Evolutionary conservation across 2,113 vertebrate genomes (phyloP).

Genomic region (Sylvicapra grimmia): DNA sequence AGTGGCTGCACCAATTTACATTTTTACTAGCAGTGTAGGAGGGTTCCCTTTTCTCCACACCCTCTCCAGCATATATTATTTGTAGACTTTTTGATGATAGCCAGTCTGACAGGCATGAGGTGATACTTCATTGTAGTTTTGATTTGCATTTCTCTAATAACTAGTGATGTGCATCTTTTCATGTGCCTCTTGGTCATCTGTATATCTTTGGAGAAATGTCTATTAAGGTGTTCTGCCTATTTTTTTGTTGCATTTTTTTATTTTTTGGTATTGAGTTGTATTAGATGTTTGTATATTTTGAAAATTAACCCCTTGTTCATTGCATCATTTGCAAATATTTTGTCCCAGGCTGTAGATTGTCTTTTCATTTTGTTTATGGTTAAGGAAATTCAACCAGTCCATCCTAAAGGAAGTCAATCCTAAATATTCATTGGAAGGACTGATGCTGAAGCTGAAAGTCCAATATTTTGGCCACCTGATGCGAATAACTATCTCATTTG

Average conservation of each 20-base stretch:
- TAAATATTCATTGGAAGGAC: neutral
- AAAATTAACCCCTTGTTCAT: neutral
- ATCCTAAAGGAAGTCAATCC: neutral
- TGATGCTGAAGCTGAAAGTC: neutral
- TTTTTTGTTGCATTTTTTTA: neutral
- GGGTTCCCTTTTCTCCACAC: neutral
- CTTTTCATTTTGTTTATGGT: neutral
- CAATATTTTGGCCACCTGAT: neutral
- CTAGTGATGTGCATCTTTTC: neutral
- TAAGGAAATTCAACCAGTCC: neutral
- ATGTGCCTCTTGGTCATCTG: neutral
- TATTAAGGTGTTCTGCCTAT: neutral
- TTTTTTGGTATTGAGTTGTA: neutral
- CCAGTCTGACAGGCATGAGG: neutral
- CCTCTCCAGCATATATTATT: neutral
- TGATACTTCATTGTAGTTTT: neutral
- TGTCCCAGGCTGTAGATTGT: neutral
- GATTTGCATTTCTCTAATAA: neutral
- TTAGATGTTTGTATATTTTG: neutral
- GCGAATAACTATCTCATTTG: neutral
- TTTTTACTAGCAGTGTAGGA: neutral
- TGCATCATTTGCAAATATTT: neutral
- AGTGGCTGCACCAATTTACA: neutral
- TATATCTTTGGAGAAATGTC: neutral
- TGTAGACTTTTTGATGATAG: neutral